A percentile compares a stretch with the other conserved stretches of the same genome.
phyloP scores from a whole-genome alignment of 2,113 vertebrate species.

The Neotragus moschatus region DNA sequence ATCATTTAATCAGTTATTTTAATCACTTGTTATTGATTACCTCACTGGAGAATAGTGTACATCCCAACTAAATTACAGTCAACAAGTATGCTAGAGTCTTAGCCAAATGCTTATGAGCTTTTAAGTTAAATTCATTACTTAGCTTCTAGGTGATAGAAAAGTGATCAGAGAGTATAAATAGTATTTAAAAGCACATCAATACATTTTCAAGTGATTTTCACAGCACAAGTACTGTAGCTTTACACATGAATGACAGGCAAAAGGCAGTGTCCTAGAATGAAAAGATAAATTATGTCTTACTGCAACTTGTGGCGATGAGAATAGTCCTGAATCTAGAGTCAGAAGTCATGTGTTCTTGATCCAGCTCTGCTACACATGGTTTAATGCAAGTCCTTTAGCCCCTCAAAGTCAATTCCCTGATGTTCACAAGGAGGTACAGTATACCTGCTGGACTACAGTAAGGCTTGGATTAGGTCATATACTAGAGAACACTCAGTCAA shows the following conservation, averaged over 20 bases:
- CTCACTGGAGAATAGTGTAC: background rate
- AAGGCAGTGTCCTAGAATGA: background rate
- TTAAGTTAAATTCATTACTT: conserved; percentile 13
- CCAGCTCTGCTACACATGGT: background rate
- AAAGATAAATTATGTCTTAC: background rate
- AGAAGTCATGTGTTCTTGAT: background rate
- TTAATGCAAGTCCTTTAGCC: background rate
- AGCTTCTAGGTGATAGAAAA: background rate
- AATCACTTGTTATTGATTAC: conserved; percentile 52
- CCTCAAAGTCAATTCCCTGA: background rate
- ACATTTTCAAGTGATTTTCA: background rate
- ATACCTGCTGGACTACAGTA: background rate
- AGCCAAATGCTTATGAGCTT: background rate
- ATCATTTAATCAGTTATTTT: conserved; percentile 40
- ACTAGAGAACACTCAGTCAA: background rate
- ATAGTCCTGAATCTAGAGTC: background rate
- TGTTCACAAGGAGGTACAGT: background rate
- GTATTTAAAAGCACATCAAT: conserved; percentile 2
- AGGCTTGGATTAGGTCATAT: background rate
- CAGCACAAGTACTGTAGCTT: background rate
- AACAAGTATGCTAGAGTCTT: background rate
- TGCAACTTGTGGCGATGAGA: background rate
- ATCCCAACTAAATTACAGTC: conserved; percentile 24
- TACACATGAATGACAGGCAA: background rate
- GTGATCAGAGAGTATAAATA: background rate